Conservation (phyloP, 1,140 invertebrate genomes). For the Heliothis virescens region DNA sequence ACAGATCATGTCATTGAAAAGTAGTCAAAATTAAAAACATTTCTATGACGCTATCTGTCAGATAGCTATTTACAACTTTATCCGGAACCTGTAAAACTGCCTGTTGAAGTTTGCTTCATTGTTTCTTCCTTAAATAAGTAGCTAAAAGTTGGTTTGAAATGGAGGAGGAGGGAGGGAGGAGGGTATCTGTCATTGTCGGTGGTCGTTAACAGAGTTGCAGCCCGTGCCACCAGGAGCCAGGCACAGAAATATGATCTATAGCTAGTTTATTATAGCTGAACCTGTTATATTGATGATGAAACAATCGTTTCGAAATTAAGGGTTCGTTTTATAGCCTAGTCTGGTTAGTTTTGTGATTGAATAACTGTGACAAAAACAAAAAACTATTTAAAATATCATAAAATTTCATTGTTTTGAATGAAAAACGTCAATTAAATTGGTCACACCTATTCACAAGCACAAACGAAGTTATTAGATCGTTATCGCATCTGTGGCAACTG, state of each 20-base stretch:
- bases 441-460: constrained; percentile 31
- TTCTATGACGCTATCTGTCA: no score
- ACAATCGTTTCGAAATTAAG: neutral
- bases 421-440: constrained; percentile 21
- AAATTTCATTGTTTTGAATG: neutral
- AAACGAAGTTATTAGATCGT: constrained; percentile 20
- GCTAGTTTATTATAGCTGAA: constrained; percentile 11
- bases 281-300: constrained; percentile 9
- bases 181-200: neutral
- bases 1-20: no score
- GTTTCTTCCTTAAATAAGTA: no score
- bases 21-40: no score
- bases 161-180: no score
- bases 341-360: no score
- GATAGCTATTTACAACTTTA: no score
- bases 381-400: neutral
- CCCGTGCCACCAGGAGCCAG: neutral
- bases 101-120: neutral
- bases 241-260: neutral
- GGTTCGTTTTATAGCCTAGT: neutral
- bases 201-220: neutral
- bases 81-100: no score
- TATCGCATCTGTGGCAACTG: constrained; percentile 35
- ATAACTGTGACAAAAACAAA: no score
- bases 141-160: no score